Base-by-base conservation (phyloP, 2,113 vertebrate genomes). In the Irena cyanogastra region DNA sequence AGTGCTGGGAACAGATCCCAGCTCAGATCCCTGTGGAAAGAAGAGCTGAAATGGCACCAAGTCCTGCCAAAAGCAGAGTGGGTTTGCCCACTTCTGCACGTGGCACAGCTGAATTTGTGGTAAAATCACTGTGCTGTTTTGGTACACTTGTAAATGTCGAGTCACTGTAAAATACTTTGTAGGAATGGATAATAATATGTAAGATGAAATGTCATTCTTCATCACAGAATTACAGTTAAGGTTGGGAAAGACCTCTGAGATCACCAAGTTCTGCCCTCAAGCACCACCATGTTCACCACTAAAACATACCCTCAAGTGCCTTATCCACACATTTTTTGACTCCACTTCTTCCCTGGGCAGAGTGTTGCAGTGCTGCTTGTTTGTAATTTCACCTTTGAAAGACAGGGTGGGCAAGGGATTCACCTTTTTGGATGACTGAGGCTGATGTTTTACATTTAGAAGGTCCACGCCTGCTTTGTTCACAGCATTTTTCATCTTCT, bases 1-100 rank as follows among this genome's bases (percentile, higher is more conserved):
- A 15, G 53, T 31, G 49, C 76, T 94, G 93, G 96, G 89, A 95
- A 60, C 93, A 47, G 87, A 93, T 95, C 90, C 92, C 92, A 94
- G 90, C 72, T 31, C n/a, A 61, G 54, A 87, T 94, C 91, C 37
- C 57, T 2, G 6, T 84, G 52, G 81, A 75, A 84, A 50, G 88
- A 93, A 66, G 70, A 74, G 59, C 61, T 94, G 80, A 87, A 81
- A 76, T 41, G 20, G 65, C 49, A 87, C 74, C 44, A 28, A 81
- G 39, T 59, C 68, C 39, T 93, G 89, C 80, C 89, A 92, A 30
- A 54, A 66, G 65, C 65, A 70, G 11, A 61, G 53, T 45, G 85
- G 59, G 23, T 65, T n/a, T 70, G 60, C 81, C 68, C 4, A 2
- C 47, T 83, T 47, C 3, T 57, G 30, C 69, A 44, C 1, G 8